Percentiles rank a stretch among this genome's conserved stretches.
phyloP scores from a whole-genome alignment of 2,797 vertebrate genomes.

The Natrix natrix region DNA sequence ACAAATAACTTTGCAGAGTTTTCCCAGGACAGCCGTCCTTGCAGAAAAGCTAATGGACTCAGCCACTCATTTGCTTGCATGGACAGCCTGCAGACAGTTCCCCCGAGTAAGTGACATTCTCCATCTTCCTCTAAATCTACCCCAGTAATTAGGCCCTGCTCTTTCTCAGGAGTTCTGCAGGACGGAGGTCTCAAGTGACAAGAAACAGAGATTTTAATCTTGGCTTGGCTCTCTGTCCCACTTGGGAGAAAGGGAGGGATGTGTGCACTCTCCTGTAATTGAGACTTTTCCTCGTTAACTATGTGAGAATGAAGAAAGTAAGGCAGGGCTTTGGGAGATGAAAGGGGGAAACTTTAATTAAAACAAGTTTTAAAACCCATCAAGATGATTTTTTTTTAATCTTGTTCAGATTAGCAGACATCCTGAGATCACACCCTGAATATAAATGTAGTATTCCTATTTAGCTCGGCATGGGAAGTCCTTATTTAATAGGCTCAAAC shows the following conservation, averaged over 20 bases:
- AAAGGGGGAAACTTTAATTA: conserved; percentile 61
- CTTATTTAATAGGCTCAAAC: conserved; percentile 29
- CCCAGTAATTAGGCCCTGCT: background rate
- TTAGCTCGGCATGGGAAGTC: conserved; percentile 40
- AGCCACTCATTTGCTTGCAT: background rate
- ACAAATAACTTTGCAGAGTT: background rate
- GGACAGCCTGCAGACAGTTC: background rate
- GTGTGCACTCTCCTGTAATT: background rate
- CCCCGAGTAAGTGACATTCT: background rate
- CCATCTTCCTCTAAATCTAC: background rate
- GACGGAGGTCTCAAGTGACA: conserved; percentile 2
- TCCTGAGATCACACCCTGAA: conserved; percentile 21
- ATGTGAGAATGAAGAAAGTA: conserved; percentile 42
- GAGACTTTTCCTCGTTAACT: background rate
- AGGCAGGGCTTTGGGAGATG: conserved; percentile 55
- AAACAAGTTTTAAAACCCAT: conserved; percentile 58
- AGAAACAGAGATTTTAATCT: conserved; percentile 8
- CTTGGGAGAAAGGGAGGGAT: rapidly evolving
- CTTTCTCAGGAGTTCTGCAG: background rate
- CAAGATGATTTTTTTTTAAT: conserved; percentile 30
- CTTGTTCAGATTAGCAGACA: conserved; percentile 54
- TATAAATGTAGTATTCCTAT: conserved; percentile 9
- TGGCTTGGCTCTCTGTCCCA: background rate
- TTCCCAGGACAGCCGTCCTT: background rate
- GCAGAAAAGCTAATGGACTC: background rate